These are phyloP conservation scores for Otolemur crassicaudatus DNA, from an alignment of 2,797 vertebrate species.

Conservation along the genomic window DNA sequence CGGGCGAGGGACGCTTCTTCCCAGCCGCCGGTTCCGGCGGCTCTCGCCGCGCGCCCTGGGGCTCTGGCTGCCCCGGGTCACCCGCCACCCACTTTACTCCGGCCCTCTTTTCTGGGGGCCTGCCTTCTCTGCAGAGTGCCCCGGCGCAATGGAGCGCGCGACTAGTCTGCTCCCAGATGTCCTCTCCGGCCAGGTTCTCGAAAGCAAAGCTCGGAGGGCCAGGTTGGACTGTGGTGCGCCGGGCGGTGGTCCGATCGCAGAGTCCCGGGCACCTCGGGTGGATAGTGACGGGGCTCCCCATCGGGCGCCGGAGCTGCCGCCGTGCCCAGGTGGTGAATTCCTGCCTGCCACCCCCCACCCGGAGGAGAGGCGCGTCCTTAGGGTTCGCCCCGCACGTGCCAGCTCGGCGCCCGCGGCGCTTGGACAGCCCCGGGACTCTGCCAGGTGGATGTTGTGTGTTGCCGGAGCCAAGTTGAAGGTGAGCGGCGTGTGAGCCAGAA, in stretches of 20 bases:
- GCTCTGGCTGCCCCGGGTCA: background rate
- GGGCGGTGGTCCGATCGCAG: background rate
- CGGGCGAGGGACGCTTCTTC: background rate
- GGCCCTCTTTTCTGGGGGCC: background rate
- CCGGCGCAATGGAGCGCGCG: conserved; percentile 62
- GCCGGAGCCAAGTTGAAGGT: conserved; percentile 86
- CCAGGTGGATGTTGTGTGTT: conserved; percentile 84
- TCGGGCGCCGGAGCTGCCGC: background rate
- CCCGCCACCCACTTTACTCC: background rate
- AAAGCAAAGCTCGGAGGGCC: conserved; percentile 44
- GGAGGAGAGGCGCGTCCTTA: conserved; percentile 69
- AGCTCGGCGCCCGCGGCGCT: conserved; percentile 63
- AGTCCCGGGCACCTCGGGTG: background rate
- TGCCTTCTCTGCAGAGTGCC: background rate
- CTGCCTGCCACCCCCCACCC: conserved; percentile 72
- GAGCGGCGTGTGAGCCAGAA: conserved; percentile 75
- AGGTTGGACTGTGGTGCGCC: background rate
- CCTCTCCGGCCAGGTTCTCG: background rate
- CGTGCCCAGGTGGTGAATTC: conserved; percentile 23
- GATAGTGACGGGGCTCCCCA: background rate
- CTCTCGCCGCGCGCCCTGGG: too few species aligned
- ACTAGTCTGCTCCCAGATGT: background rate
- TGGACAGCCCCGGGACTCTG: conserved; percentile 76
- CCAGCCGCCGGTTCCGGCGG: background rate
- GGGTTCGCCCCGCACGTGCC: conserved; percentile 51